A percentile compares a stretch with the other conserved stretches of the same genome.
Conservation (phyloP, 2,113 vertebrate species). For the Struthidea cinerea region DNA sequence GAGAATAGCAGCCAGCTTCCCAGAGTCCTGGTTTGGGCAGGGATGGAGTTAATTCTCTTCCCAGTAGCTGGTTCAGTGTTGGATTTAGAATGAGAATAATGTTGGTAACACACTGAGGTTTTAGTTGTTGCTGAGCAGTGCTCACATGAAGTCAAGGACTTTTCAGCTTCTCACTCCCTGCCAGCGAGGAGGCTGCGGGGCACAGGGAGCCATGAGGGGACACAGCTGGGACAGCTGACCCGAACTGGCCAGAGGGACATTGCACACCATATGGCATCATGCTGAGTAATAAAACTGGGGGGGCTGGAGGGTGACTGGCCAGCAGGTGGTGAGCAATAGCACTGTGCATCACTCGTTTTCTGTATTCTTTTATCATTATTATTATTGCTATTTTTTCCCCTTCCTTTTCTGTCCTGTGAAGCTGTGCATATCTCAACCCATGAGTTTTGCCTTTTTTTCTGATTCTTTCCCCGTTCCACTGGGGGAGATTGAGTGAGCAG, state of each 20-base stretch:
- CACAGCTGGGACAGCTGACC: neutral
- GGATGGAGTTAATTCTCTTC: neutral
- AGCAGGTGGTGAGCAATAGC: neutral
- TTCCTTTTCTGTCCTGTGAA: neutral
- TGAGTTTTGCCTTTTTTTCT: neutral
- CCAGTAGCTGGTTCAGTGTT: neutral
- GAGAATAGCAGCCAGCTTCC: neutral
- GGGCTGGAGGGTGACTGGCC: neutral
- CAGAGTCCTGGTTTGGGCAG: neutral
- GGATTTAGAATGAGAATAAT: neutral
- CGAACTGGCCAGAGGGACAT: neutral
- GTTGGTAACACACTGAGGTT: neutral
- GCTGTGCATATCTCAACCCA: neutral
- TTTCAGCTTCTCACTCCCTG: neutral
- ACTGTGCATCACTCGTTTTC: neutral
- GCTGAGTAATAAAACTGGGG: neutral
- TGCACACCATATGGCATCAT: neutral
- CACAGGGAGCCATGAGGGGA: neutral
- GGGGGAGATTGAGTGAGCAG: neutral
- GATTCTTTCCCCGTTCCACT: neutral
- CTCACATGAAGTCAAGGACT: neutral
- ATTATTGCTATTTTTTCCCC: neutral
- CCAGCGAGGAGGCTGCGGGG: neutral
- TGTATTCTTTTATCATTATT: neutral
- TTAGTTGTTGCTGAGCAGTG: neutral